These are phyloP conservation scores for Xiphias gladius DNA, from an alignment of 2,113 vertebrate species.

Conservation along the genomic window DNA sequence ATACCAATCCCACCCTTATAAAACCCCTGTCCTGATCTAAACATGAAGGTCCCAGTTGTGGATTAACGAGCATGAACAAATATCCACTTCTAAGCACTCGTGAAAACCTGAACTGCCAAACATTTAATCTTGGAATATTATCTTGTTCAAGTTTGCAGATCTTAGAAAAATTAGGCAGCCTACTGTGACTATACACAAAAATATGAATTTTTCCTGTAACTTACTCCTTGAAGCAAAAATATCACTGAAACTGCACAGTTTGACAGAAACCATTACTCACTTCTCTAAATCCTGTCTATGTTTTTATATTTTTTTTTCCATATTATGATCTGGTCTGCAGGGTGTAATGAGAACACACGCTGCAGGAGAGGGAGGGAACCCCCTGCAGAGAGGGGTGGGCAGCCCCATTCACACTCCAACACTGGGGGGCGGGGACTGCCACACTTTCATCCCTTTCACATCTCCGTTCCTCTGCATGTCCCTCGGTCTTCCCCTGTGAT, in stretches of 20 bases:
- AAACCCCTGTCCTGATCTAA: no score
- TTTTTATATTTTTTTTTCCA: background rate
- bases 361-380: slow-evolving; percentile 40
- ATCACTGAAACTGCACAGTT: background rate
- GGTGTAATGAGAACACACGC: slow-evolving; percentile 39
- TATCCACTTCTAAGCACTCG: background rate
- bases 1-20: no score
- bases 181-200: background rate
- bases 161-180: no score
- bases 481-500: background rate
- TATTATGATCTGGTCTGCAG: slow-evolving; percentile 9
- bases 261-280: background rate
- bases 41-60: no score
- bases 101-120: background rate
- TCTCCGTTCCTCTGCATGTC: slow-evolving; percentile 4
- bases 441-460: slow-evolving; percentile 57
- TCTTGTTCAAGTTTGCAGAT: no score
- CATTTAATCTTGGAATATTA: background rate
- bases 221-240: background rate
- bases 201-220: background rate
- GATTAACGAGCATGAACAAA: no score
- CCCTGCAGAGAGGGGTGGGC: slow-evolving; percentile 56
- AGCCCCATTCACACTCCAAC: slow-evolving; percentile 60
- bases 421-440: slow-evolving; percentile 31
- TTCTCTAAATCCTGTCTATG: background rate